Percentiles rank a stretch among this genome's conserved stretches.
These are phyloP conservation scores for Notiomystis cincta DNA, from an alignment of 2,113 vertebrate genomes.

Conservation along the genomic window DNA sequence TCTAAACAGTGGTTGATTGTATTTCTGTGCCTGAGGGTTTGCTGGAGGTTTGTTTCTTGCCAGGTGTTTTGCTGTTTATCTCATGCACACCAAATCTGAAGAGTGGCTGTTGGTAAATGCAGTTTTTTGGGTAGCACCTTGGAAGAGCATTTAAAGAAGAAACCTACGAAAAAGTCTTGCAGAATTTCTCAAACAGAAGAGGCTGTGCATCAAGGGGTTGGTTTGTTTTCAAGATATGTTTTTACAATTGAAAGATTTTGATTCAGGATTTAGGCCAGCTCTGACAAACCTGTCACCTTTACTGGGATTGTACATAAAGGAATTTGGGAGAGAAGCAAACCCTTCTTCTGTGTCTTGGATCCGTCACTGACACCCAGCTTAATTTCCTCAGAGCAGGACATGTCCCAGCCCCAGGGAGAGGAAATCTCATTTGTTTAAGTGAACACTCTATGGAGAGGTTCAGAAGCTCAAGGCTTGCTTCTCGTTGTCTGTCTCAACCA, in stretches of 20 bases:
- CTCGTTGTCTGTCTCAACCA: slow-evolving; percentile 5
- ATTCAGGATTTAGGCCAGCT: background rate
- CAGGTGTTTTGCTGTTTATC: background rate
- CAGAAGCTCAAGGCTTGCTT: background rate
- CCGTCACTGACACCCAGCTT: background rate
- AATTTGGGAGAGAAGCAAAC: background rate
- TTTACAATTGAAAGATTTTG: background rate
- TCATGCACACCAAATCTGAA: background rate
- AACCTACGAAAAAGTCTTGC: background rate
- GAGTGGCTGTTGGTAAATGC: background rate
- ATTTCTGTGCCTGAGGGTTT: background rate
- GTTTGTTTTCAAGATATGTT: background rate
- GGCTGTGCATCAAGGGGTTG: background rate
- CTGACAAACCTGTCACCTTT: background rate
- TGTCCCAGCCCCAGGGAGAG: background rate
- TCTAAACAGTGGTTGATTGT: background rate
- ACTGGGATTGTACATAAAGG: background rate
- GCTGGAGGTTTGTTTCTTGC: background rate
- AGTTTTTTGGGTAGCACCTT: background rate
- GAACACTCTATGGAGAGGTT: background rate
- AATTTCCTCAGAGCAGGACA: background rate
- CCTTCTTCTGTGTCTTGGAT: background rate
- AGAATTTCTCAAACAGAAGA: background rate
- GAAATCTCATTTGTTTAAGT: background rate
- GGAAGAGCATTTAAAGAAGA: background rate